Evolutionary conservation across 2,797 vertebrate genomes (phyloP).

Genomic region (Mus spretus): DNA sequence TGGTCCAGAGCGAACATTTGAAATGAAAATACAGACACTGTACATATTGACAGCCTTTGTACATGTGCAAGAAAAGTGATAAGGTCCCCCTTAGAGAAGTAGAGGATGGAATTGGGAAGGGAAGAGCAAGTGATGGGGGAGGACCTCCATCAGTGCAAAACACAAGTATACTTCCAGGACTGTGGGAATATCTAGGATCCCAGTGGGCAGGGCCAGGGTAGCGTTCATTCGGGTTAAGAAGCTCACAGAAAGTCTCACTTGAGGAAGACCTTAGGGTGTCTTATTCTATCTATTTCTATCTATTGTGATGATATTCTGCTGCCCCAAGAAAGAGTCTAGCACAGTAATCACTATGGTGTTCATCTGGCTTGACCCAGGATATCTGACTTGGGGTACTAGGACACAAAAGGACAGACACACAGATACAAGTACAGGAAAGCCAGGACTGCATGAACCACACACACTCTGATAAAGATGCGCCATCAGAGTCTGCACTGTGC

Average conservation of each 20-base stretch:
- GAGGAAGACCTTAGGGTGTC: not conserved
- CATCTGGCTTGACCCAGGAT: not conserved
- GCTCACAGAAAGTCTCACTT: not conserved
- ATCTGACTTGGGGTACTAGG: not conserved
- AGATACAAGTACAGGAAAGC: not conserved
- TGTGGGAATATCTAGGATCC: not conserved
- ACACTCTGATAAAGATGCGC: not conserved
- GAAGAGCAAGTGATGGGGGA: not conserved
- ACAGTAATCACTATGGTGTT: not conserved
- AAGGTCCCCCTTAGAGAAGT: conserved; percentile 11
- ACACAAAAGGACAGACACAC: not conserved
- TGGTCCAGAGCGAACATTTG: not conserved
- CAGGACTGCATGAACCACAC: not conserved
- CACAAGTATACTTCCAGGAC: not conserved
- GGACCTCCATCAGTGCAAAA: not conserved
- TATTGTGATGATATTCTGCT: not conserved
- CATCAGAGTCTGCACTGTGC: not conserved
- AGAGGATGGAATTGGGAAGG: not conserved
- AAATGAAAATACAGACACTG: not conserved
- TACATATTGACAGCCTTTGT: not conserved
- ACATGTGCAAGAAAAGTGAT: not conserved
- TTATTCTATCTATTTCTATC: not conserved
- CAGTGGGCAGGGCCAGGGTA: not conserved
- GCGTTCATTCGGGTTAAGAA: not conserved
- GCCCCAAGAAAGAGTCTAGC: not conserved